phyloP scores from a whole-genome alignment of 2,888 invertebrate genomes.

The Horisme vitalbata region DNA sequence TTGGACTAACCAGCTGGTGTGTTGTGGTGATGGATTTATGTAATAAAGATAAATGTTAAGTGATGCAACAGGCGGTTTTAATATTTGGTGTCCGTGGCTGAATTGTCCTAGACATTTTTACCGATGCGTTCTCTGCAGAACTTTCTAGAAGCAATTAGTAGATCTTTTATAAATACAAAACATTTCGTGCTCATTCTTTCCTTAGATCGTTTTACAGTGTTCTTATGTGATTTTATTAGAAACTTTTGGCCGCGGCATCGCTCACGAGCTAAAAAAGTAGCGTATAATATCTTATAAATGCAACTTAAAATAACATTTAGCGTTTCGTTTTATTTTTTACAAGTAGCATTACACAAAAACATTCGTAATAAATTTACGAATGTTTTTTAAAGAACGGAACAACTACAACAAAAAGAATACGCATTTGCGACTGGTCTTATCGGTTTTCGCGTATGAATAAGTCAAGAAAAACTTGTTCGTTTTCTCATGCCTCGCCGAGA shows the following conservation, averaged over 20 bases:
- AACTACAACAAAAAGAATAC: constrained; percentile 1
- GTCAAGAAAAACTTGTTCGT: constrained; percentile 10
- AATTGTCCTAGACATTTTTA: background rate
- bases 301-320: too few relatives aligned
- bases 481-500: background rate
- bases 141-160: constrained; percentile 23
- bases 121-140: constrained; percentile 11
- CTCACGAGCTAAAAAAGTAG: too few relatives aligned
- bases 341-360: too few relatives aligned
- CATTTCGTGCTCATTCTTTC: too few relatives aligned
- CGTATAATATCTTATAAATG: too few relatives aligned
- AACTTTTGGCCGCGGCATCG: too few relatives aligned
- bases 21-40: too few relatives aligned
- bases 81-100: background rate
- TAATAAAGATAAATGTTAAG: too few relatives aligned
- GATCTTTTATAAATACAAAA: constrained; percentile 16
- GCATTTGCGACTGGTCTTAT: constrained; percentile 10
- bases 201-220: too few relatives aligned
- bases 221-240: constrained; percentile 18
- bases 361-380: background rate
- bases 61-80: too few relatives aligned
- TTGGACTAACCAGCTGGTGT: too few relatives aligned
- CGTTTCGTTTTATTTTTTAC: too few relatives aligned
- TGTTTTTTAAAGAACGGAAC: background rate
- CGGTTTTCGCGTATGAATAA: constrained; percentile 24